phyloP scores from a whole-genome alignment of 2,113 vertebrate genomes.

The Podarcis muralis region DNA sequence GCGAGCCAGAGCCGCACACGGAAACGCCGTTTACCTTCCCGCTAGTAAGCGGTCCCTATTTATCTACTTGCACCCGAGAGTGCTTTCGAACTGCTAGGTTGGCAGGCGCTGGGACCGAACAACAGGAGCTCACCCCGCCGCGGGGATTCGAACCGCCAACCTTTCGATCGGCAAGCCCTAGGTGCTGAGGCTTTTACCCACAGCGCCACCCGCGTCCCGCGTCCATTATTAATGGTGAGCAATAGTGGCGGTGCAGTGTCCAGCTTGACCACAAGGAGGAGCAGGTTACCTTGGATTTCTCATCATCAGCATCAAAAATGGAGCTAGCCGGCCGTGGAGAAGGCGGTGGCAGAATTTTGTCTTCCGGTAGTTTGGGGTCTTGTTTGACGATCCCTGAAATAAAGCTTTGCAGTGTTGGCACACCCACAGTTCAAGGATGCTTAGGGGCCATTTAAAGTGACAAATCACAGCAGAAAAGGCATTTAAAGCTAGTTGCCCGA shows the following conservation, averaged over 20 bases:
- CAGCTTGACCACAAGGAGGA: too few relatives aligned
- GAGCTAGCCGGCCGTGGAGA: conserved; percentile 83
- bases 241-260: background rate
- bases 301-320: conserved; percentile 87
- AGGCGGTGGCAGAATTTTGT: conserved; percentile 83
- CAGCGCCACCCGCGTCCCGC: too few relatives aligned
- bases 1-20: too few relatives aligned
- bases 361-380: conserved; percentile 84
- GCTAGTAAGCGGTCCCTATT: too few relatives aligned
- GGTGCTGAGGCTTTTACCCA: too few relatives aligned
- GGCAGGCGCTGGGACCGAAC: too few relatives aligned
- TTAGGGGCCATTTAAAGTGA: background rate
- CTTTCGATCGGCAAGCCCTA: too few relatives aligned
- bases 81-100: too few relatives aligned
- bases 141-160: too few relatives aligned
- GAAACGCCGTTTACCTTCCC: too few relatives aligned
- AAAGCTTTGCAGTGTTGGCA: background rate
- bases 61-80: too few relatives aligned
- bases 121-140: too few relatives aligned
- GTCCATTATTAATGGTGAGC: background rate
- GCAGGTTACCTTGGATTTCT: conserved; percentile 84
- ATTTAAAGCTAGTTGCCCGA: background rate
- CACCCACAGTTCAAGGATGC: background rate
- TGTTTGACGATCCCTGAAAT: conserved; percentile 87
- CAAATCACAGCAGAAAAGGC: background rate